Conservation (phyloP, 53 echinoderm and acorn worm species). For the Temnopleurus reevesii region DNA sequence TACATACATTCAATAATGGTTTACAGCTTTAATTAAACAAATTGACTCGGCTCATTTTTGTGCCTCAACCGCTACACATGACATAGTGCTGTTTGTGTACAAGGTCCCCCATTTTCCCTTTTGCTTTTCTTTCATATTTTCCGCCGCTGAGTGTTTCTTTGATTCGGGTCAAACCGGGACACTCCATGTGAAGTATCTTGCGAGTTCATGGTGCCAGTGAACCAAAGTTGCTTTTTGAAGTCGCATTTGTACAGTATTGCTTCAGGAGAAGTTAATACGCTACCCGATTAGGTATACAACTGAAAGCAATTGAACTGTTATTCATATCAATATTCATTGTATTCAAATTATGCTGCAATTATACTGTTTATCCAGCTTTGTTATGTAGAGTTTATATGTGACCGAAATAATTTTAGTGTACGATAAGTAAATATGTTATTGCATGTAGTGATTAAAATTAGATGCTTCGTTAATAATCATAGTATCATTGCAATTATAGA, state of each 20-base stretch:
- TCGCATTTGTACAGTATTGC: neutral
- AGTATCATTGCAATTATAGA: no score
- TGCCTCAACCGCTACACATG: slow-evolving; percentile 5
- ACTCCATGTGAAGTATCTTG: slow-evolving; percentile 30
- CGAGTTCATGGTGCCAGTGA: slow-evolving; percentile 52
- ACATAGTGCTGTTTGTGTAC: slow-evolving; percentile 23
- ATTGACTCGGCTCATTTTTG: slow-evolving; percentile 21
- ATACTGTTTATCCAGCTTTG: no score
- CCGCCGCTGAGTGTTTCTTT: neutral
- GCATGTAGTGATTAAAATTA: no score
- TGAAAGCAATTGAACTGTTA: neutral
- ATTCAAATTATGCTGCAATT: no score
- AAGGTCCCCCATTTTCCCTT: neutral
- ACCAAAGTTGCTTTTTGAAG: slow-evolving; percentile 2
- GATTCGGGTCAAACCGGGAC: slow-evolving; percentile 15
- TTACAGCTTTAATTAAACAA: slow-evolving; percentile 1
- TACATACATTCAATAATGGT: neutral
- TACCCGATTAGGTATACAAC: slow-evolving; percentile 25
- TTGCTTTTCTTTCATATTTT: slow-evolving; percentile 14
- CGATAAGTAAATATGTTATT: no score
- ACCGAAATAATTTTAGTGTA: no score
- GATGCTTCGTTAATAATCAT: no score
- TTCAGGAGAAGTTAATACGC: neutral
- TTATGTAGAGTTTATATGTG: no score
- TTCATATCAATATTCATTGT: neutral